Evolutionary conservation across 2,113 vertebrate species (phyloP), one percentile per base, ranked within the genome.

Genomic region (Emydocephalus ijimae): DNA sequence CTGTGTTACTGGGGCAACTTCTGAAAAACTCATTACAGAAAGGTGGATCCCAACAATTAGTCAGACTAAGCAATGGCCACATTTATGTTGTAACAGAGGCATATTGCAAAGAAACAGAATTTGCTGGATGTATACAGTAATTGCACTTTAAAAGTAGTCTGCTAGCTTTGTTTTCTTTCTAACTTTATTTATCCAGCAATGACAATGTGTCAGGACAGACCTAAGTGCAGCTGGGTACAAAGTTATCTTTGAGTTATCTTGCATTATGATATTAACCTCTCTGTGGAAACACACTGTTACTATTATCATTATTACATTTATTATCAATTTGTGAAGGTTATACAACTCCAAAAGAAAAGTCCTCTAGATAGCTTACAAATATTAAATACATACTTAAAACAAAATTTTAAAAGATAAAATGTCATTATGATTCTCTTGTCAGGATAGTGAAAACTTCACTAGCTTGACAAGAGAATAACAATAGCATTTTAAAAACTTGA

Each of bases 11-110:
- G 64, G 97, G 96, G 97, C 96, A 96, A 97, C 97, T 98, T 98
- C 97, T 96, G 97, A 97, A 97, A 96, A 98, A 97, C 98, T 98
- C 98, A 98, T 99, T 98, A 98, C 97, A 97, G 92, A 87, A 95
- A 98, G 97, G 98, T 98, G 98, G 96, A 97, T 99, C 97, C 96
- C 96, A 96, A 97, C 96, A 97, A 96, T 98, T 97, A 93, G 95
- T 94, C 88, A 96, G 93, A 93, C 96, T 96, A 96, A 96, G 93
- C 94, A 94, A 91, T 11, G 0, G 59, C 56, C 3, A 11, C 14
- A 7, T 93, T 95, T 90, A 21, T 90, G 88, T 14, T 26, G 1
- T 86, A 93, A 93, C 15, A 64, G 94, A 4, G 18, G 91, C 11
- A 59, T 61, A 95, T 90, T 96, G 92, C 91, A 97, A 96, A 96